These are phyloP conservation scores for Herpailurus yagouaroundi DNA, from an alignment of 2,113 vertebrate species.

Conservation along the genomic window DNA sequence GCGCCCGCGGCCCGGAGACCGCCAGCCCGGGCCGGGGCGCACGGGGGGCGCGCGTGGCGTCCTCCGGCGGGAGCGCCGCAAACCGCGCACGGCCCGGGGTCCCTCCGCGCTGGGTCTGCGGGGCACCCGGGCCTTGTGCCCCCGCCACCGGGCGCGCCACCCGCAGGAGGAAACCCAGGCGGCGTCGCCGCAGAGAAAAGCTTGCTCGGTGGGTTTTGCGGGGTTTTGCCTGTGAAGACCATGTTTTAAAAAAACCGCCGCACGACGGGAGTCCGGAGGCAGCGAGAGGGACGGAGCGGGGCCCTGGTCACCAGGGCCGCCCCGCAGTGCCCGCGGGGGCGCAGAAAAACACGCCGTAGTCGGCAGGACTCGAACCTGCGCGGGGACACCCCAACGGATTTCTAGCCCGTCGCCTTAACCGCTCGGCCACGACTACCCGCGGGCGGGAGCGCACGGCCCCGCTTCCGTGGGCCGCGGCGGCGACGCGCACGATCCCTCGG, in stretches of 20 bases:
- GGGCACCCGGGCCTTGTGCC: no score
- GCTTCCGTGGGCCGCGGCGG: not conserved
- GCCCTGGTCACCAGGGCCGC: not conserved
- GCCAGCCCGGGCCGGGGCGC: no score
- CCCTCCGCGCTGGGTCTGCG: no score
- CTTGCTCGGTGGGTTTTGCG: no score
- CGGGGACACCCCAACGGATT: conserved; percentile 19
- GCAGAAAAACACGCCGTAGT: not conserved
- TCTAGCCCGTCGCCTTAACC: conserved; percentile 9
- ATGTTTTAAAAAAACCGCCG: not conserved
- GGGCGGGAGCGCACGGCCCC: not conserved
- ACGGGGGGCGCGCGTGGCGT: no score
- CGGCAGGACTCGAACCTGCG: conserved; percentile 31
- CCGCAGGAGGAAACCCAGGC: no score
- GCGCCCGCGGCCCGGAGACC: not conserved
- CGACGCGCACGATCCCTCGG: not conserved
- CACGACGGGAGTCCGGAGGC: not conserved
- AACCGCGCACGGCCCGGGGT: no score
- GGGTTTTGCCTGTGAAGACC: not conserved
- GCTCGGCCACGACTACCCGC: not conserved
- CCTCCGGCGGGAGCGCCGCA: no score
- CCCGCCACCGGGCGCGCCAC: no score
- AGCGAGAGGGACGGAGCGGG: not conserved
- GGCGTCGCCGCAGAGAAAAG: no score
- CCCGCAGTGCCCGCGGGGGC: not conserved